Percentiles rank a stretch among this genome's conserved stretches.
phyloP scores from a whole-genome alignment of 1,140 invertebrate genomes.

The Drosophila guanche region DNA sequence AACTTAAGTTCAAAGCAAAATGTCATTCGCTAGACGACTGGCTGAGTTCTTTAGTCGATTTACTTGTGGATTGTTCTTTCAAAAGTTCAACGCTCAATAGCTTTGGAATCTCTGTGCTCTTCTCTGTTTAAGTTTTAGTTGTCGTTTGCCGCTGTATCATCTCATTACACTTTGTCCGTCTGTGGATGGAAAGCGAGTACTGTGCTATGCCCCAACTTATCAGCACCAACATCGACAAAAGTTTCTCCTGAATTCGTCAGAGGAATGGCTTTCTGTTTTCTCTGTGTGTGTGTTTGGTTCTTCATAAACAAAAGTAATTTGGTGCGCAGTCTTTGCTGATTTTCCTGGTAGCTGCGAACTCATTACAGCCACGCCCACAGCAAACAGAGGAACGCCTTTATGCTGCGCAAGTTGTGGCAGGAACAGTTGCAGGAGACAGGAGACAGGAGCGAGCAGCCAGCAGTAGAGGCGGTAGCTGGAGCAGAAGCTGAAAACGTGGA shows the following conservation, averaged over 20 bases:
- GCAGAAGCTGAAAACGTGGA: conserved; percentile 8
- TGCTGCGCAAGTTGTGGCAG: not conserved
- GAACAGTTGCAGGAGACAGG: too few species aligned
- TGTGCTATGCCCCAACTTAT: conserved; percentile 17
- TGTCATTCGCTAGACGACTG: conserved; percentile 1
- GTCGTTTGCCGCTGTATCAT: conserved; percentile 10
- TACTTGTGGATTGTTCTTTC: conserved; percentile 19
- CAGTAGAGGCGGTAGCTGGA: too few species aligned
- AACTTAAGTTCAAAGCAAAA: conserved; percentile 14
- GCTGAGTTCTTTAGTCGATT: conserved; percentile 6
- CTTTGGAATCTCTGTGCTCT: conserved; percentile 13
- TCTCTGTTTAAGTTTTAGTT: conserved; percentile 4
- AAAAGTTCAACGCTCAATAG: conserved; percentile 24
- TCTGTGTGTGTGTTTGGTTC: too few species aligned
- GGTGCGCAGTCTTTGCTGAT: conserved; percentile 16
- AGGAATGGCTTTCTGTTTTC: conserved; percentile 5
- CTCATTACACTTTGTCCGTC: conserved; percentile 47
- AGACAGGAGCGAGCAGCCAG: too few species aligned
- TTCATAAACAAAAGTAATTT: conserved; percentile 62
- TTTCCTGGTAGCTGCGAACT: conserved; percentile 34
- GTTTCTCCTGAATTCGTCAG: conserved; percentile 18
- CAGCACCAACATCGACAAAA: conserved; percentile 37
- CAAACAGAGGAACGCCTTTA: conserved; percentile 5
- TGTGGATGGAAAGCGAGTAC: conserved; percentile 36
- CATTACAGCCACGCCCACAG: conserved; percentile 46